Percentiles rank a stretch among this genome's conserved stretches.
These are phyloP conservation scores for Erannis defoliaria DNA, from an alignment of 2,888 invertebrate genomes.

Conservation along the genomic window DNA sequence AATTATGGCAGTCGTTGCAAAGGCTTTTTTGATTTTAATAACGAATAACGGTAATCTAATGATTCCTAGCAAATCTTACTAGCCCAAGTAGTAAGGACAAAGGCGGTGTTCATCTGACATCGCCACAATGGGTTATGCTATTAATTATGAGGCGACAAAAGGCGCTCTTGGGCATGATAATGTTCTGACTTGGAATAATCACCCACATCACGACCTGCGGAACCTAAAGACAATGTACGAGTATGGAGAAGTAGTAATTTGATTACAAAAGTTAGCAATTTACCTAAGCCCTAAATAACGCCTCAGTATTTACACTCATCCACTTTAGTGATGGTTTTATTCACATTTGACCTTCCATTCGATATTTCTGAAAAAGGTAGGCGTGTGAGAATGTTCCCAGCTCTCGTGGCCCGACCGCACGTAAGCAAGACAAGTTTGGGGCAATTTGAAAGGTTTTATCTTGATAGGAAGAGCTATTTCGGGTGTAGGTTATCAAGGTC, in stretches of 20 bases:
- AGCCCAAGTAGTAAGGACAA: conserved; percentile 52
- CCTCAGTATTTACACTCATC: conserved; percentile 8
- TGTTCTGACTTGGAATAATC: conserved; percentile 58
- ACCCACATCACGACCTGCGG: conserved; percentile 44
- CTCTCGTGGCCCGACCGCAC: conserved; percentile 41
- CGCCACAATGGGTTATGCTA: conserved; percentile 65
- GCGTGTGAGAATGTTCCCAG: conserved; percentile 43
- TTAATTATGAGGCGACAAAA: conserved; percentile 74
- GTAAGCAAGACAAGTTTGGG: conserved; percentile 51
- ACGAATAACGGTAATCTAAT: not conserved
- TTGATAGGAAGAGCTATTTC: conserved; percentile 45
- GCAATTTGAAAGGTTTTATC: conserved; percentile 52
- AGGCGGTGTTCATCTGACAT: conserved; percentile 61
- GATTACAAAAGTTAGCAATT: not conserved
- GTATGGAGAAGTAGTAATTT: not conserved
- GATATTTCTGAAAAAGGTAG: conserved; percentile 31
- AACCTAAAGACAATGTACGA: conserved; percentile 8
- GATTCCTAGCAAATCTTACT: conserved; percentile 44
- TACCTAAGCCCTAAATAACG: not conserved
- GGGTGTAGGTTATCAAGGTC: conserved; percentile 43
- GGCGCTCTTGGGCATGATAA: conserved; percentile 58
- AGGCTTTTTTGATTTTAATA: no score
- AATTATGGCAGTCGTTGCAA: no score
- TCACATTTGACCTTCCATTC: conserved; percentile 38
- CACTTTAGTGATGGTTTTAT: conserved; percentile 18